Base-by-base conservation (phyloP, 2,888 invertebrate genomes). In the Lepidocyrtoides sp. region DNA sequence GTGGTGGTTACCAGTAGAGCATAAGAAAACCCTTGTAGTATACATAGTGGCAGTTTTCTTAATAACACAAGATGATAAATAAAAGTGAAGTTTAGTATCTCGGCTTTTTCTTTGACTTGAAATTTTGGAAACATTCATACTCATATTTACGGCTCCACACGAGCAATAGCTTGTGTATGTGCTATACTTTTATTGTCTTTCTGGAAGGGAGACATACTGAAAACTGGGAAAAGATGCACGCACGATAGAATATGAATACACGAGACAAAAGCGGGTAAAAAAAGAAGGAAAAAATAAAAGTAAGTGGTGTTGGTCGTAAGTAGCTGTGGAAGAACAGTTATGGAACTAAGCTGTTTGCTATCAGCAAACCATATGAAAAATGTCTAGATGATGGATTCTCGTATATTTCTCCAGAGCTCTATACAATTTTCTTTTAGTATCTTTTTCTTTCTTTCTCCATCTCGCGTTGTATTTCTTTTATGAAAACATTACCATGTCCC, bases 11-110 rank as follows among this genome's bases (percentile, higher is more conserved):
- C n/a, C 14, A 54, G 10, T 10, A 26, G 82, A 41, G 36, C n/a
- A 20, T 10, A 17, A 41, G 44, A n/a, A 41, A n/a, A 41, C 5
- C 26, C 20, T 41, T n/a, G 63, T 60, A 60, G 57, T 36, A 41
- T 57, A 75, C 14, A 63, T 23, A 51, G 84, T 84, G 60, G 41
- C 63, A 89, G 88, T 66, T 89, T 82, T 69, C 82, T 54, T 89
- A 82, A 89, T 54, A 82, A 57, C 44, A n/a, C 48, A 26, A 81
- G 82, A 89, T 89, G 88, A 89, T 89, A 89, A 89, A 89, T 89
- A 89, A 69, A 88, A 81, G 88, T 88, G 69, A 88, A 82, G 81
- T 81, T 57, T 87, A 48, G 79, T 87, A 79, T 87, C 79, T 87
- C 41, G 44, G 81, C 72, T 72, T 89, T 82, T 32, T 57, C 81